A percentile compares a stretch with the other conserved stretches of the same genome.
Conservation (phyloP, 1,140 invertebrate species). For the Achatina immaculata region DNA sequence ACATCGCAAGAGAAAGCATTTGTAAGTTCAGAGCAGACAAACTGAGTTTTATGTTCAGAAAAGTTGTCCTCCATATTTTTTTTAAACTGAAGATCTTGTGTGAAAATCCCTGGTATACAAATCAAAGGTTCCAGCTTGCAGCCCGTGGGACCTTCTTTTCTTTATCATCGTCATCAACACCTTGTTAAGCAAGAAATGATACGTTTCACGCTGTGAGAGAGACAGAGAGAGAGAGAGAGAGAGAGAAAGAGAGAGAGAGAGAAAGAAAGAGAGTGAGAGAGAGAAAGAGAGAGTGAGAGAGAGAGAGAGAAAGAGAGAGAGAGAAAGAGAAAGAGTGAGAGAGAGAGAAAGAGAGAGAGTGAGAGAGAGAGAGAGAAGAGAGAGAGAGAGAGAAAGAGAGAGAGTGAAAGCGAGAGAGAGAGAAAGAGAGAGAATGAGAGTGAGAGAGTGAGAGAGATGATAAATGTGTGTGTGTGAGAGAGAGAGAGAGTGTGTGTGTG, state of each 20-base stretch:
- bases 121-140: background rate
- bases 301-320: background rate
- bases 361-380: background rate
- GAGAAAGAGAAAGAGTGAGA: background rate
- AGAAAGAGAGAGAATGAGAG: too few relatives aligned
- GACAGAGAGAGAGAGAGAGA: constrained; percentile 15
- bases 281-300: background rate
- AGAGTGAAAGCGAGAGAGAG: too few relatives aligned
- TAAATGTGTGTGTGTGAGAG: too few relatives aligned
- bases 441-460: too few relatives aligned
- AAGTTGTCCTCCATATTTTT: background rate
- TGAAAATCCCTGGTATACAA: too few relatives aligned
- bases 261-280: constrained; percentile 38
- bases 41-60: background rate
- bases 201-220: constrained; percentile 25
- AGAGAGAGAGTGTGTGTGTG: too few relatives aligned
- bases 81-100: too few relatives aligned
- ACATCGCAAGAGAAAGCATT: constrained; percentile 17
- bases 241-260: constrained; percentile 19
- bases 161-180: too few relatives aligned
- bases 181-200: too few relatives aligned
- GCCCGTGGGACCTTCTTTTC: too few relatives aligned
- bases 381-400: background rate
- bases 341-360: background rate
- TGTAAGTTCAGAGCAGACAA: constrained; percentile 35